These are phyloP conservation scores for Melanerpes aurifrons DNA, from an alignment of 2,113 vertebrate genomes.

Conservation along the genomic window DNA sequence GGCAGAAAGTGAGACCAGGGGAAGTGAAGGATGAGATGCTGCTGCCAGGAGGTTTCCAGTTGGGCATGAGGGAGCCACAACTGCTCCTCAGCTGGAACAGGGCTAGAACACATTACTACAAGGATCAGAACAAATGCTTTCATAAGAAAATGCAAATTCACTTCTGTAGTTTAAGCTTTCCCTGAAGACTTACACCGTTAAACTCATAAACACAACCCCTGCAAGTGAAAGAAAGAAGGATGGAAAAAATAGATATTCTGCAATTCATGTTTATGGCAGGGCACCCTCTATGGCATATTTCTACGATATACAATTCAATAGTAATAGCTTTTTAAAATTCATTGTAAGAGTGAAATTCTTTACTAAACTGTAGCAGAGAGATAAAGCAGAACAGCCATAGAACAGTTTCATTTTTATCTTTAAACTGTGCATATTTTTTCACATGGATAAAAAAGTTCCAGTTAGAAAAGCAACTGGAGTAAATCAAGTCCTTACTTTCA, in stretches of 20 bases:
- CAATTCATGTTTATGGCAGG: neutral
- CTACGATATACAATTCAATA: neutral
- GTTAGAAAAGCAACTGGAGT: neutral
- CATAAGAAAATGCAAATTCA: neutral
- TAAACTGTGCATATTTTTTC: neutral
- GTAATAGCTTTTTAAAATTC: neutral
- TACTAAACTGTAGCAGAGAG: neutral
- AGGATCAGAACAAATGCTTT: neutral
- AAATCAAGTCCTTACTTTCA: neutral
- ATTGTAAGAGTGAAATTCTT: neutral
- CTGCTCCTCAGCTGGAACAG: neutral
- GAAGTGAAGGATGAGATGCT: accelerated
- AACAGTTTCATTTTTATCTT: neutral
- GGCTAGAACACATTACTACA: neutral
- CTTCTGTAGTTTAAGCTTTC: neutral
- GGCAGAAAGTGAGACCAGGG: neutral
- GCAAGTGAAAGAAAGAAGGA: neutral
- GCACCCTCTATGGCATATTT: neutral
- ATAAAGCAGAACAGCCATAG: neutral
- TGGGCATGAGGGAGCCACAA: neutral
- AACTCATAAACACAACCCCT: neutral
- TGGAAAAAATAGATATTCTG: neutral
- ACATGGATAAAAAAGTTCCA: neutral
- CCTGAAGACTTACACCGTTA: neutral
- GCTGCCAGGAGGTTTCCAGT: neutral